phyloP scores from a whole-genome alignment of 2,888 invertebrate genomes.

The Shargacucullia verbasci region DNA sequence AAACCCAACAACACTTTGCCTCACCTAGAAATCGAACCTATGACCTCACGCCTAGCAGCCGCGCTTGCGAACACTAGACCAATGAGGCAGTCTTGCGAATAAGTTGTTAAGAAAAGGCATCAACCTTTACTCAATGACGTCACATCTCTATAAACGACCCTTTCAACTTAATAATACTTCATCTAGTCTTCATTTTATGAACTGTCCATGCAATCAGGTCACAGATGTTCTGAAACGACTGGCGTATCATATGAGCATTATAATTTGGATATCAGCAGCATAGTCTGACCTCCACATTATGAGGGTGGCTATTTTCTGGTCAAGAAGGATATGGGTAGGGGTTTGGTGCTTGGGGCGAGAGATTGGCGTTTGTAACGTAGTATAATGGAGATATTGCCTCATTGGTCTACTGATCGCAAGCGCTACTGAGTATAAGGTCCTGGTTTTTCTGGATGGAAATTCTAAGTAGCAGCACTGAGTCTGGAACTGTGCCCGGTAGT shows the following conservation, averaged over 20 bases:
- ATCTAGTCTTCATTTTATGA: conserved; percentile 10
- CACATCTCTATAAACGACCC: background rate
- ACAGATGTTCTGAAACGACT: conserved; percentile 40
- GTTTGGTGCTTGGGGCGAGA: conserved; percentile 20
- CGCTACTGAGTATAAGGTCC: too few relatives aligned
- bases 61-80: too few relatives aligned
- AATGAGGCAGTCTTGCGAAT: too few relatives aligned
- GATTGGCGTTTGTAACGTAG: too few relatives aligned
- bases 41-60: too few relatives aligned
- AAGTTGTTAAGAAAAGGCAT: background rate
- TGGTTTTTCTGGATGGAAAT: too few relatives aligned
- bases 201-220: conserved; percentile 23
- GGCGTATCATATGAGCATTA: conserved; percentile 32
- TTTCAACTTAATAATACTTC: conserved; percentile 5
- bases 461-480: too few relatives aligned
- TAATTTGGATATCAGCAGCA: conserved; percentile 42
- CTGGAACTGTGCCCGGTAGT: too few relatives aligned
- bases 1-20: too few relatives aligned
- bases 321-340: conserved; percentile 34
- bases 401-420: too few relatives aligned
- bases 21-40: too few relatives aligned
- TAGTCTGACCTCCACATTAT: conserved; percentile 40
- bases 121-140: background rate
- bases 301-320: conserved; percentile 50
- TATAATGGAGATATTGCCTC: too few relatives aligned